Conservation (phyloP, 1,140 invertebrate genomes). For the Euschistus heros region DNA sequence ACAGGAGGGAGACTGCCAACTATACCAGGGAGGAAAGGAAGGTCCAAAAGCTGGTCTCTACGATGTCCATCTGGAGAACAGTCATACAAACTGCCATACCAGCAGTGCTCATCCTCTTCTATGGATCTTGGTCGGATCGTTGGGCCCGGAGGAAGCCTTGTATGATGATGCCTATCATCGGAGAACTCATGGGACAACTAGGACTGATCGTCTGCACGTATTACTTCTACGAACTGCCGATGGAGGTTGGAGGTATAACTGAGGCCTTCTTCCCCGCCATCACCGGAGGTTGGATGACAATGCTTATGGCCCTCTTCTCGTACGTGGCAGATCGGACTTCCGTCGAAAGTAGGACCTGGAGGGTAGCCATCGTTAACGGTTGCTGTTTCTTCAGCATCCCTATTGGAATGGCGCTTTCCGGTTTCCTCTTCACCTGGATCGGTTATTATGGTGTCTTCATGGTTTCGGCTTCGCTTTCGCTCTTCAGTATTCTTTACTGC, state of each 20-base stretch:
- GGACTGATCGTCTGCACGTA: constrained; percentile 68
- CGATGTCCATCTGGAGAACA: constrained; percentile 70
- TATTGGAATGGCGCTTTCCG: constrained; percentile 36
- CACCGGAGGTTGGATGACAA: constrained; percentile 77
- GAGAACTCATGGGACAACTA: constrained; percentile 63
- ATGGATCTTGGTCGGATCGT: constrained; percentile 43
- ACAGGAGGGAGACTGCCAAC: constrained; percentile 53
- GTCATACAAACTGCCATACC: constrained; percentile 63
- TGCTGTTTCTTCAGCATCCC: constrained; percentile 69
- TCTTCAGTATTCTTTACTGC: background rate
- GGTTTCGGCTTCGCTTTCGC: constrained; percentile 45
- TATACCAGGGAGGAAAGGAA: constrained; percentile 54
- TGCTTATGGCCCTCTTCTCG: constrained; percentile 82
- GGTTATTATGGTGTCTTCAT: constrained; percentile 70
- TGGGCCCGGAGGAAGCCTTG: constrained; percentile 66
- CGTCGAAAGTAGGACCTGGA: constrained; percentile 62
- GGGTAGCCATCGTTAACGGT: constrained; percentile 73
- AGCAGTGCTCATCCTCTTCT: constrained; percentile 60
- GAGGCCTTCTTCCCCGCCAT: constrained; percentile 67
- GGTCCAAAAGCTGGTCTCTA: constrained; percentile 62
- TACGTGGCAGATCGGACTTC: constrained; percentile 78
- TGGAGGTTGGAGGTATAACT: constrained; percentile 61
- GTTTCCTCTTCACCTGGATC: constrained; percentile 46
- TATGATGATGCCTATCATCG: constrained; percentile 69
- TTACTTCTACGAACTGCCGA: constrained; percentile 50